phyloP scores from a whole-genome alignment of 1,140 invertebrate genomes.

The Chionoecetes opilio region DNA sequence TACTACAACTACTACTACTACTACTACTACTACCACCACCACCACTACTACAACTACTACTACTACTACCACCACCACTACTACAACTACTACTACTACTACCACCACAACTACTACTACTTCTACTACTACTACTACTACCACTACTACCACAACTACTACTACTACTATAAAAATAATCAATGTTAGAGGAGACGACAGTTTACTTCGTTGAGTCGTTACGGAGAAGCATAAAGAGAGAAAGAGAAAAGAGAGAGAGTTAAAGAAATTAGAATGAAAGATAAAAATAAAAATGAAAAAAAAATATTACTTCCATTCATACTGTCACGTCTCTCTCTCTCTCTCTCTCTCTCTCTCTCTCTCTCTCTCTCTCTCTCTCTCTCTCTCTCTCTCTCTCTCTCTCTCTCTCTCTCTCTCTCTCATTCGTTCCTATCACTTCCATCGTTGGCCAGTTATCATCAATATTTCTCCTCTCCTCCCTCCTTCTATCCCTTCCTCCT shows the following conservation, averaged over 20 bases:
- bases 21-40: too few species aligned
- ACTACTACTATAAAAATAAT: too few species aligned
- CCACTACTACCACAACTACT: too few species aligned
- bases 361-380: slow-evolving; percentile 8
- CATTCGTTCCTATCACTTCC: background rate
- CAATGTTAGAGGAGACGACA: too few species aligned
- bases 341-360: background rate
- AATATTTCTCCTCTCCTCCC: background rate
- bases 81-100: too few species aligned
- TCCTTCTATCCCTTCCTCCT: background rate
- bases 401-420: background rate
- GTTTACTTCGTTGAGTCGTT: too few species aligned
- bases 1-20: too few species aligned
- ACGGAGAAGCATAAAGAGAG: background rate
- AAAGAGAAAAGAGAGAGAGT: background rate
- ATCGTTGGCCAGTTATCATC: too few species aligned
- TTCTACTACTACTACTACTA: too few species aligned
- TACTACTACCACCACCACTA: too few species aligned
- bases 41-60: too few species aligned
- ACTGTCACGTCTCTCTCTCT: background rate
- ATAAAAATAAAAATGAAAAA: background rate
- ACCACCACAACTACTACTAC: too few species aligned
- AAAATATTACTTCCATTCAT: background rate
- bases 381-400: background rate
- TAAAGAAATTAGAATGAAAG: background rate